A percentile compares a stretch with the other conserved stretches of the same genome.
phyloP scores from a whole-genome alignment of 1,140 invertebrate species.

The Drosophila kurseongensis region DNA sequence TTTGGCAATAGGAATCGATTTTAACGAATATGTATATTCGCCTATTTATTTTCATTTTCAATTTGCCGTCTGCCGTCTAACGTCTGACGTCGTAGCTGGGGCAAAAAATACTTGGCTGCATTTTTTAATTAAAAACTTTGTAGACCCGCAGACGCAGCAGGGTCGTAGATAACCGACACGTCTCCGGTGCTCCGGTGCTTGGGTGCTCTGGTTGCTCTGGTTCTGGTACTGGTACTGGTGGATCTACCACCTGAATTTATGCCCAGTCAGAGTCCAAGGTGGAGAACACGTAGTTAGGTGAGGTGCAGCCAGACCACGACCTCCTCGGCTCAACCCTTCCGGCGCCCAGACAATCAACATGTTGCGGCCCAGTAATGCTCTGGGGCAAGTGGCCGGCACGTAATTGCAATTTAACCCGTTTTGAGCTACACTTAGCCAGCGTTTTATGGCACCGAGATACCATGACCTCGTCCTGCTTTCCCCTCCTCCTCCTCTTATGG shows the following conservation, averaged over 20 bases:
- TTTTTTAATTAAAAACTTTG: conserved; percentile 75
- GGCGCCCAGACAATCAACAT: conserved; percentile 56
- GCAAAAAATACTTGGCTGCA: conserved; percentile 39
- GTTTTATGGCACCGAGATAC: conserved; percentile 34
- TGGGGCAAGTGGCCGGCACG: conserved; percentile 51
- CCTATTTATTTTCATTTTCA: conserved; percentile 10
- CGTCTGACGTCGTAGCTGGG: background rate
- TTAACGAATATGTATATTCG: conserved; percentile 26
- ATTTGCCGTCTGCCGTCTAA: background rate
- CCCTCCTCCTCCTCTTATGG: background rate
- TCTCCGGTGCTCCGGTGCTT: background rate
- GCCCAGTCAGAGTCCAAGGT: conserved; percentile 43
- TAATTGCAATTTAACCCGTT: conserved; percentile 66
- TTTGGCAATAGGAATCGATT: conserved; percentile 51
- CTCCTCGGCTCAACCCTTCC: conserved; percentile 9
- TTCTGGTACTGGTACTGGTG: background rate
- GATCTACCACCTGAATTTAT: conserved; percentile 40
- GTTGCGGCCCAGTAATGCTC: conserved; percentile 59
- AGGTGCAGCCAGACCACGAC: conserved; percentile 13
- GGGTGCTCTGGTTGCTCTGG: too few relatives aligned
- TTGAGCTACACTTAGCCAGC: conserved; percentile 48
- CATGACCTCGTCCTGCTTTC: conserved; percentile 7
- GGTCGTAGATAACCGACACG: conserved; percentile 50
- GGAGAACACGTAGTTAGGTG: conserved; percentile 25
- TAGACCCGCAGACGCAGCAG: conserved; percentile 44